Percentiles rank a stretch among this genome's conserved stretches.
Evolutionary conservation across 1,140 invertebrate species (phyloP).

Genomic region (Danaus melanippus): DNA sequence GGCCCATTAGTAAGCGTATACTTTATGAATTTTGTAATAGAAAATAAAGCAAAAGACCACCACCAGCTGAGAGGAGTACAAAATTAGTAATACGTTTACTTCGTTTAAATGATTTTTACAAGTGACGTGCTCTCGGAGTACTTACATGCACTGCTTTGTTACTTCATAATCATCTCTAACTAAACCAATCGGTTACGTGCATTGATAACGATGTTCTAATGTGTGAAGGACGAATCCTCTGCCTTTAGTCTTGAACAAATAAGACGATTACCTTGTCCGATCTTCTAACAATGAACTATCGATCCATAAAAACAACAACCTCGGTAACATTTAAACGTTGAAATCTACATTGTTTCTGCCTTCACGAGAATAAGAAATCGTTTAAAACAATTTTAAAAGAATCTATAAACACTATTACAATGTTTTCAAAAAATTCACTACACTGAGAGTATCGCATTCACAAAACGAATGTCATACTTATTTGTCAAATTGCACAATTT

Average conservation of each 20-base stretch:
- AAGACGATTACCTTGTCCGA: conserved; percentile 54
- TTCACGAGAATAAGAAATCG: conserved; percentile 4
- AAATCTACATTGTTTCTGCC: conserved; percentile 9
- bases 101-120: conserved; percentile 21
- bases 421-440: conserved; percentile 11
- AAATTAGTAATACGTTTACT: conserved; percentile 39
- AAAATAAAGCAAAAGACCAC: conserved; percentile 47
- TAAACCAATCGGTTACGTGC: conserved; percentile 45
- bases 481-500: too few species aligned
- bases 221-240: conserved; percentile 62
- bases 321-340: conserved; percentile 11
- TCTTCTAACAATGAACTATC: conserved; percentile 24
- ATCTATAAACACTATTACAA: conserved; percentile 9
- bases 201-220: conserved; percentile 64
- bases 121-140: conserved; percentile 36
- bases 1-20: conserved; percentile 36
- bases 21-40: conserved; percentile 31
- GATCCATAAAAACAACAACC: conserved; percentile 21
- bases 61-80: conserved; percentile 42
- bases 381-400: not conserved
- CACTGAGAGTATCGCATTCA: not conserved
- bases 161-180: conserved; percentile 61
- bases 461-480: too few species aligned
- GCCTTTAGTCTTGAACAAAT: conserved; percentile 58
- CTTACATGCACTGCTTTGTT: conserved; percentile 64